Conservation (phyloP, 2,888 invertebrate genomes). For the Synanthedon myopaeformis region DNA sequence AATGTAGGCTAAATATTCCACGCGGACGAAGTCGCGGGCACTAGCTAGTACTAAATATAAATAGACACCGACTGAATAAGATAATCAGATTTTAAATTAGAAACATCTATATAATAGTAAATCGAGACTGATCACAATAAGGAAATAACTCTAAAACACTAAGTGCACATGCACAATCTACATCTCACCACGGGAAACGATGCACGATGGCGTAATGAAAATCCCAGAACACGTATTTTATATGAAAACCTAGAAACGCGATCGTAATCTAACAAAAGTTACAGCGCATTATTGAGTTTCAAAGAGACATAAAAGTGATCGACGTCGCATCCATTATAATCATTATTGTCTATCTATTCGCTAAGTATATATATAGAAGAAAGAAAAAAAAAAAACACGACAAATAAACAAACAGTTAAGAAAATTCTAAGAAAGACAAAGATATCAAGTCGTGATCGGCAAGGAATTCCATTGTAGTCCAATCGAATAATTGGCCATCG, state of each 20-base stretch:
- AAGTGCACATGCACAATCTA: constrained; percentile 4
- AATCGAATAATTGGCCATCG: constrained; percentile 16
- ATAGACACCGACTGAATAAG: too few species aligned
- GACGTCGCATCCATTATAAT: background rate
- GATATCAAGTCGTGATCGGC: constrained; percentile 9
- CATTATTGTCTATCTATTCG: background rate
- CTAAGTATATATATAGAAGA: background rate
- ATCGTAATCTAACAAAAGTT: background rate
- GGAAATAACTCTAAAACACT: constrained; percentile 5
- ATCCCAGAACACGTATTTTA: constrained; percentile 6
- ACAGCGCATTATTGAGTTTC: background rate
- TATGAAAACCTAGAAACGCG: background rate
- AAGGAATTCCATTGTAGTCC: constrained; percentile 6
- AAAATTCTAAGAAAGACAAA: constrained; percentile 2
- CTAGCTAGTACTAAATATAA: too few species aligned
- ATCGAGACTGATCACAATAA: background rate
- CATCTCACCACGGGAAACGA: constrained; percentile 9
- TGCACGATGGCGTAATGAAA: constrained; percentile 12
- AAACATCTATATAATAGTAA: background rate
- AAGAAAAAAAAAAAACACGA: background rate
- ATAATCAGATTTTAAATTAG: too few species aligned
- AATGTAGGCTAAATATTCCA: too few species aligned
- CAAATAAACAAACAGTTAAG: constrained; percentile 1
- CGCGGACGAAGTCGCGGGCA: too few species aligned
- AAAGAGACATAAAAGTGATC: background rate